Evolutionary conservation across 2,888 invertebrate genomes (phyloP), one percentile per base, ranked within the genome.

Genomic region (Patella caerulea): DNA sequence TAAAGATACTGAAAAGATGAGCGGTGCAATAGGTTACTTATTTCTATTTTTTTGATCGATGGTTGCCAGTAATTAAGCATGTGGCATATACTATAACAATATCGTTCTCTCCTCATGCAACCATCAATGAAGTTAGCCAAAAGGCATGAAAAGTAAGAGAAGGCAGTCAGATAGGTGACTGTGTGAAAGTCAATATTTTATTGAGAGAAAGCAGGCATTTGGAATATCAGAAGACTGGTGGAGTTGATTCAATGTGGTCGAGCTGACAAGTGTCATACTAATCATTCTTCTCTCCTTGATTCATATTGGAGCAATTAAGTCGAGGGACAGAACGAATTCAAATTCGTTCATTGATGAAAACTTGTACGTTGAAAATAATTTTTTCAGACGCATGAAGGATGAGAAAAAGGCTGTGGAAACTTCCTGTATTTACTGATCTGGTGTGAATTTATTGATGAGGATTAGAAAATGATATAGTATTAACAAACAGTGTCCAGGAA

Each of bases 231-330:
- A 45, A 45, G 45, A 45, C 45, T 45, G 45, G 45, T 24, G 24
- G 24, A 65, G 65, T 65, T 19, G 65, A 65, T 24, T 65, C 19
- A 65, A 65, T 24, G 65, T 65, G 19, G 65, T 65, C 24, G 14
- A 19, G 24, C 65, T 65, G 65, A 65, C 65, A 65, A 65, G 65
- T 65, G 65, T 65, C 65, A 65, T 24, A 65, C 65, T 19, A 65
- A 65, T 65, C 65, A 19, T 65, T 65, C 65, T 65, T 65, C 19
- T 7, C 19, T 45, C 19, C 65, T 65, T 65, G 65, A 65, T 65
- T 65, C 65, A 65, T 65, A 65, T 65, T 65, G 65, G 65, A 65
- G 19, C 65, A 65, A 65, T 65, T 65, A 65, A 65, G 24, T 65
- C 65, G 24, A 65, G 65, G 19, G 14, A 19, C 24, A 24, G 19